Evolutionary conservation across 2,888 invertebrate species (phyloP).

Genomic region (Campoletis raptor): DNA sequence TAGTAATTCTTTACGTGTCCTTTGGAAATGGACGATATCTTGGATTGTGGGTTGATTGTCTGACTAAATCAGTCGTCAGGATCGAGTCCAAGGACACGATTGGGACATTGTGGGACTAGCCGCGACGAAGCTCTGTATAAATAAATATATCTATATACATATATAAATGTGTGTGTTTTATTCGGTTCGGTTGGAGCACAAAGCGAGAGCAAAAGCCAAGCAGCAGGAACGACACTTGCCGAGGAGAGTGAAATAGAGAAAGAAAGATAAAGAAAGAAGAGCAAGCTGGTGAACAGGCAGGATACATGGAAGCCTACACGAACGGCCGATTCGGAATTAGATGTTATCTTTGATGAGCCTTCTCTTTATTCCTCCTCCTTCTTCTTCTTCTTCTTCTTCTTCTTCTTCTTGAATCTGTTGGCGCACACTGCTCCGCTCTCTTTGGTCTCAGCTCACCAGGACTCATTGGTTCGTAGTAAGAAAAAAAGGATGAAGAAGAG

Average conservation of each 20-base stretch:
- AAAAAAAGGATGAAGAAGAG: constrained; percentile 49
- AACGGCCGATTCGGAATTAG: constrained; percentile 83
- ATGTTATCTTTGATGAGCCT: constrained; percentile 84
- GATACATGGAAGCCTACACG: constrained; percentile 78
- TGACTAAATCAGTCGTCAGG: constrained; percentile 48
- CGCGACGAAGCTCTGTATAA: constrained; percentile 13
- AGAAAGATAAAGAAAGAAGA: constrained; percentile 74
- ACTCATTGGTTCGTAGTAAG: constrained; percentile 58
- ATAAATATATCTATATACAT: constrained; percentile 28
- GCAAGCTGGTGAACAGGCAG: constrained; percentile 73
- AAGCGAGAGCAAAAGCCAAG: constrained; percentile 67
- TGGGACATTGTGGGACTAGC: constrained; percentile 47
- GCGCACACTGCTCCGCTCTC: constrained; percentile 50
- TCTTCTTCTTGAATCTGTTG: constrained; percentile 63
- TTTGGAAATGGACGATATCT: neutral
- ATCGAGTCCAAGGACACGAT: constrained; percentile 65
- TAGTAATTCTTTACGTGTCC: neutral
- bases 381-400: constrained; percentile 50
- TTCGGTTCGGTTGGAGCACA: constrained; percentile 64
- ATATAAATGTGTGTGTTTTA: constrained; percentile 18
- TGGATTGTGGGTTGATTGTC: constrained; percentile 33
- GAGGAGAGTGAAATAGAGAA: constrained; percentile 72
- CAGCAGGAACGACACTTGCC: constrained; percentile 71
- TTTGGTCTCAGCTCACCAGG: constrained; percentile 41
- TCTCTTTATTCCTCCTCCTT: constrained; percentile 70